Conservation (phyloP, 2,888 invertebrate genomes). For the Philopedon plagiatum region DNA sequence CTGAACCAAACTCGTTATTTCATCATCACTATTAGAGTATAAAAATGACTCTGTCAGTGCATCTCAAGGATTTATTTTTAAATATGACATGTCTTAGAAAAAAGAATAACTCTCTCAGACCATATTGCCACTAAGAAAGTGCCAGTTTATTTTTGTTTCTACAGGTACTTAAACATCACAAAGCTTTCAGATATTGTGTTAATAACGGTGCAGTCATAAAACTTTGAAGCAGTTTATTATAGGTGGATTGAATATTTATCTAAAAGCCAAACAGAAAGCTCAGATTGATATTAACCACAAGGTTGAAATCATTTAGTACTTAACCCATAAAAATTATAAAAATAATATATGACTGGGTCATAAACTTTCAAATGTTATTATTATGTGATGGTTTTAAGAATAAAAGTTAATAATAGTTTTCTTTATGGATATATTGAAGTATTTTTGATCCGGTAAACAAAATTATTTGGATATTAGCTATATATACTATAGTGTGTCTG, state of each 20-base stretch:
- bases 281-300: constrained; percentile 47
- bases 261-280: constrained; percentile 45
- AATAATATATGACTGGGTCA: constrained; percentile 29
- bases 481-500: no score
- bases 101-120: constrained; percentile 28
- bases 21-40: no score
- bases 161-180: constrained; percentile 51
- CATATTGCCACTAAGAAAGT: constrained; percentile 45
- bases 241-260: constrained; percentile 49
- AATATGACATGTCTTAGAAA: constrained; percentile 1
- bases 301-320: constrained; percentile 39
- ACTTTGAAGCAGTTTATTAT: constrained; percentile 46
- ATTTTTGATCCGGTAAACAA: background rate
- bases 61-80: background rate
- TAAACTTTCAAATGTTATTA: constrained; percentile 23
- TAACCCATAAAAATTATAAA: constrained; percentile 42
- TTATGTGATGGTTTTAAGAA: constrained; percentile 8
- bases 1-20: no score
- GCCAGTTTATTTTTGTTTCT: constrained; percentile 48
- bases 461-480: background rate
- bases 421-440: background rate
- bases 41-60: no score
- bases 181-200: constrained; percentile 52
- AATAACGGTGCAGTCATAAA: constrained; percentile 49
- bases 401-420: constrained; percentile 2